Evolutionary conservation across 2,888 invertebrate species (phyloP).

Genomic region (Synanthedon formicaeformis): DNA sequence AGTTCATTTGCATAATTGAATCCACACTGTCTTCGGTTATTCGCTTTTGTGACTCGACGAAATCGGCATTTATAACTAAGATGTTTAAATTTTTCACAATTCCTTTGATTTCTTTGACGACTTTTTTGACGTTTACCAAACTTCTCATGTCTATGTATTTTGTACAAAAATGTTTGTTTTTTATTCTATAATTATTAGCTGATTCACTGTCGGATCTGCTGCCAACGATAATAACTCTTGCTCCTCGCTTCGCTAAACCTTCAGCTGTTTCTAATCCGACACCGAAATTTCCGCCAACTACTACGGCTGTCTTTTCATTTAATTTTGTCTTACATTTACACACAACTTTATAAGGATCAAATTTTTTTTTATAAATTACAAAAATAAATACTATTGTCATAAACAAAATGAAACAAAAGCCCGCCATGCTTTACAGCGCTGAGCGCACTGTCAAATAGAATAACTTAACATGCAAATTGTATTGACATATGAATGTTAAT

Average conservation of each 20-base stretch:
- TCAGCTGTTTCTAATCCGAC: constrained; percentile 83
- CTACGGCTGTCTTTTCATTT: constrained; percentile 73
- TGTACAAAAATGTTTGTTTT: neutral
- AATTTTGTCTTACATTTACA: constrained; percentile 36
- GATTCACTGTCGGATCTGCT: constrained; percentile 76
- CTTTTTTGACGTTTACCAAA: constrained; percentile 65
- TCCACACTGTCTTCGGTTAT: constrained; percentile 73
- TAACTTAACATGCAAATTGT: too few relatives aligned
- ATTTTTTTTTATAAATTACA: constrained; percentile 1
- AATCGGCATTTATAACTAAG: constrained; percentile 75
- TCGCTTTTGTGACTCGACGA: constrained; percentile 33
- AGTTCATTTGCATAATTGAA: constrained; percentile 74
- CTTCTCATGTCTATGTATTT: constrained; percentile 54
- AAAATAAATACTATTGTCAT: neutral
- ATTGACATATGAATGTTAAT: too few relatives aligned
- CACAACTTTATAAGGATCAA: constrained; percentile 22
- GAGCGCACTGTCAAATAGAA: too few relatives aligned
- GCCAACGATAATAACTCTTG: constrained; percentile 79
- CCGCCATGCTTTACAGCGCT: neutral
- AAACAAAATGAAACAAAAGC: neutral
- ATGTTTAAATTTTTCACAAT: constrained; percentile 67
- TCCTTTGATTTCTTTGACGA: constrained; percentile 71
- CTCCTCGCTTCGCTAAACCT: constrained; percentile 78
- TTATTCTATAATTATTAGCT: constrained; percentile 68
- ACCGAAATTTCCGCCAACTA: constrained; percentile 87